A percentile compares a stretch with the other conserved stretches of the same genome.
These are phyloP conservation scores for Manis javanica DNA, from an alignment of 2,797 vertebrate species.

Conservation along the genomic window DNA sequence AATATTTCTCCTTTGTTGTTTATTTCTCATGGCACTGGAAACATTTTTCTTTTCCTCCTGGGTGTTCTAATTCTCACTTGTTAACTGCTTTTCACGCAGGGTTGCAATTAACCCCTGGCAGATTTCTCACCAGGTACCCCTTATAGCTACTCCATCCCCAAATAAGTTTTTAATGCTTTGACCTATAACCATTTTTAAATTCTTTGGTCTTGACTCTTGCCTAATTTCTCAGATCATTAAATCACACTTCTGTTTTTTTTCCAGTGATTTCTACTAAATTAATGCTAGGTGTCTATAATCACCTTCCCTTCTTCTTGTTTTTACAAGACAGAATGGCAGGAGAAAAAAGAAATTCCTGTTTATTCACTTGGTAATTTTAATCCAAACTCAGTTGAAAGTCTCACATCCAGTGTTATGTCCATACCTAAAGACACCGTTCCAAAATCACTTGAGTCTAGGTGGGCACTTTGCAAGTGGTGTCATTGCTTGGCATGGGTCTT, in stretches of 20 bases:
- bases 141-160: slow-evolving; percentile 84
- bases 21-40: slow-evolving; percentile 93
- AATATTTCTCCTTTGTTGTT: slow-evolving; percentile 90
- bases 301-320: slow-evolving; percentile 71
- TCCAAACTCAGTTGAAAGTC: slow-evolving; percentile 70
- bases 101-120: slow-evolving; percentile 94
- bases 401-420: background rate
- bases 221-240: slow-evolving; percentile 88
- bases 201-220: slow-evolving; percentile 87
- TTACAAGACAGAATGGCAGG: slow-evolving; percentile 74
- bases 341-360: slow-evolving; percentile 54
- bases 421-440: slow-evolving; percentile 61
- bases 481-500: slow-evolving; percentile 3
- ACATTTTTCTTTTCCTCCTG: slow-evolving; percentile 91
- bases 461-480: background rate
- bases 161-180: slow-evolving; percentile 88
- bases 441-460: background rate
- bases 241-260: slow-evolving; percentile 78
- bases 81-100: slow-evolving; percentile 95
- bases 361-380: slow-evolving; percentile 69
- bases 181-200: slow-evolving; percentile 86
- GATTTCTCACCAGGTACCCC: slow-evolving; percentile 85
- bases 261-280: slow-evolving; percentile 81
- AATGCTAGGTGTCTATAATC: slow-evolving; percentile 84
- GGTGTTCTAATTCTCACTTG: slow-evolving; percentile 94